These are phyloP conservation scores for Lophochroa leadbeateri DNA, from an alignment of 2,113 vertebrate species.

Conservation along the genomic window DNA sequence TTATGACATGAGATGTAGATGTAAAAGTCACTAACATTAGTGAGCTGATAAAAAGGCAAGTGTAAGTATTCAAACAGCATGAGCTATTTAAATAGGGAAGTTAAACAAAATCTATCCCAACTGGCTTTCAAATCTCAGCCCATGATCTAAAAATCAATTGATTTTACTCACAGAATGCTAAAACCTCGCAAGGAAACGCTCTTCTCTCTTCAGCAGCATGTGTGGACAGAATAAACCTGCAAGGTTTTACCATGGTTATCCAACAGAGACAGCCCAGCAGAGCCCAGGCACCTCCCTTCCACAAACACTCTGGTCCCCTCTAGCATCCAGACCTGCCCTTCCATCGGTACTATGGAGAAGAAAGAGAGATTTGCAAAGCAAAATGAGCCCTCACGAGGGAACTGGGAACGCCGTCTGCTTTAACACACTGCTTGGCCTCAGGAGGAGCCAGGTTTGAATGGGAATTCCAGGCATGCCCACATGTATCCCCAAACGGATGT, in stretches of 20 bases:
- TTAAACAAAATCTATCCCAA: constrained; percentile 27
- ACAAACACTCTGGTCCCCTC: not conserved
- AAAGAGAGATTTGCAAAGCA: not conserved
- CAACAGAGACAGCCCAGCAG: not conserved
- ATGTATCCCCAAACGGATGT: no score
- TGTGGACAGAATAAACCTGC: not conserved
- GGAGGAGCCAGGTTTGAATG: no score
- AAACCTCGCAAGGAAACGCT: not conserved
- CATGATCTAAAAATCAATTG: not conserved
- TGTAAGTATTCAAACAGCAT: not conserved
- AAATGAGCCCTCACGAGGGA: no score
- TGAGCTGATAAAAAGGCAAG: not conserved
- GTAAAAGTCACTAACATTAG: not conserved
- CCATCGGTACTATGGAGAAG: not conserved
- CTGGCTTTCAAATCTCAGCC: not conserved
- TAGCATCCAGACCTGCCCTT: not conserved
- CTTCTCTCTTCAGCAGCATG: not conserved
- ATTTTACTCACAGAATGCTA: not conserved
- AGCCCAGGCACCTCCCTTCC: not conserved
- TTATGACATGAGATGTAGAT: not conserved
- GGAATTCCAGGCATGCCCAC: no score
- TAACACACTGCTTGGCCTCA: no score
- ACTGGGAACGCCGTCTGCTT: no score
- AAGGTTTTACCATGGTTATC: not conserved
- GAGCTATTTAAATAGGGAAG: not conserved